A percentile compares a stretch with the other conserved stretches of the same genome.
phyloP scores from a whole-genome alignment of 1,140 invertebrate species.

The Gyrodactylus bullatarudis region DNA sequence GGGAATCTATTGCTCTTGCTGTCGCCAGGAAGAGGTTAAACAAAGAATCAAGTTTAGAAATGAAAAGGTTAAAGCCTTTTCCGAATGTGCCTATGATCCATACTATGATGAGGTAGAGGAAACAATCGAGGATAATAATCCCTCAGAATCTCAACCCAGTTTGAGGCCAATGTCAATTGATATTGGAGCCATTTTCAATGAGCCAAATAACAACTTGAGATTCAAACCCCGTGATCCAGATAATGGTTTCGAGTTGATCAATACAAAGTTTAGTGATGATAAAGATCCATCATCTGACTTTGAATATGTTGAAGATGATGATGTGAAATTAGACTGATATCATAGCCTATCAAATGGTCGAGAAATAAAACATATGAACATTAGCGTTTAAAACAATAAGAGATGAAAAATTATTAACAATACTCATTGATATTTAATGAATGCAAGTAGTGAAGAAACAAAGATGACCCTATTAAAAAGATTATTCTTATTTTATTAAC shows the following conservation, averaged over 20 bases:
- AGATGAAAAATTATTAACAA: too few relatives aligned
- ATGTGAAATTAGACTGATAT: background rate
- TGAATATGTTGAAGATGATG: background rate
- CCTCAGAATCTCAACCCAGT: background rate
- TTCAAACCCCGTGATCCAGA: background rate
- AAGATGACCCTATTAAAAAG: too few relatives aligned
- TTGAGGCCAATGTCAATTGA: background rate
- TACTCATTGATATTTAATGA: too few relatives aligned
- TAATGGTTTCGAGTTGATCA: background rate
- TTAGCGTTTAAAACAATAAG: too few relatives aligned
- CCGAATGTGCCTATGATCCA: background rate
- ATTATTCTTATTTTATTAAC: too few relatives aligned
- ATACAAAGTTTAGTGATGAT: background rate
- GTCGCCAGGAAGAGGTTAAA: background rate
- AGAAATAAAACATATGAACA: too few relatives aligned
- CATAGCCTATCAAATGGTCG: too few relatives aligned
- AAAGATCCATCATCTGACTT: background rate
- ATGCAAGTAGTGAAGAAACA: too few relatives aligned
- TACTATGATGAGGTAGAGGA: background rate
- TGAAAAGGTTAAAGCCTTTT: background rate
- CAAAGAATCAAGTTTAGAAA: background rate
- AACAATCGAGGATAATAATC: background rate
- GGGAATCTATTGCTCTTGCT: background rate
- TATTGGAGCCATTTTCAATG: background rate
- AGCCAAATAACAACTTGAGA: background rate